Evolutionary conservation across 2,888 invertebrate species (phyloP), one percentile per base, ranked within the genome.

Genomic region (Andricus curvator): DNA sequence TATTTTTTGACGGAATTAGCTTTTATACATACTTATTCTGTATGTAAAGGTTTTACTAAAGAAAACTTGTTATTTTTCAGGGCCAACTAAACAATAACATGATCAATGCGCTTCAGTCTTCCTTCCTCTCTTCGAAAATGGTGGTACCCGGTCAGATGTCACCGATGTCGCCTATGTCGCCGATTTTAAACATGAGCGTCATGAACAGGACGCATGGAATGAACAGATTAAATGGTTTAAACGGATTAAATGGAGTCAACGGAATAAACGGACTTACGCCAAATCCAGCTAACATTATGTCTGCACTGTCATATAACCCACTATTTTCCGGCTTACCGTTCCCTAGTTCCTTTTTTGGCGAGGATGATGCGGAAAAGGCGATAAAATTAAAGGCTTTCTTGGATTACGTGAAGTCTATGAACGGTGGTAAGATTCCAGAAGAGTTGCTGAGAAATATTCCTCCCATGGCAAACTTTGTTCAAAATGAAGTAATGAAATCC

Each of bases 211-310:
- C 91, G 92, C 92, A 91, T 60, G 60, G 9, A 60, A 8, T 60
- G 17, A 48, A 48, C 13, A 48, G 48, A 13, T 48, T 48, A 48
- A 48, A 48, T 13, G 48, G 48, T 13, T 17, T 48, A 6, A 48
- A 13, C 87, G 89, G 51, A 89, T 88, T 82, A 90, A 89, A 67
- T 88, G 84, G 15, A 85, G 86, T 66, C 74, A 81, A 41, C 41
- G 64, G 65, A 60, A 77, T 60, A 8, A 80, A 78, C 17, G 78
- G 67, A 20, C 33, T 79, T 15, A 29, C 64, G 20, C 48, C 78
- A 0, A 64, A 81, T 17, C 5, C 67, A 4, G 15, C 80, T 0
- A 66, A 93, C 48, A 89, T 93, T 25, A 91, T 93, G 0, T 93
- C 91, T 81, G 88, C 84, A 60, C 87, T 87, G 65, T 84, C 88